These are phyloP conservation scores for Tachina grossa DNA, from an alignment of 2,888 invertebrate genomes.

Conservation along the genomic window DNA sequence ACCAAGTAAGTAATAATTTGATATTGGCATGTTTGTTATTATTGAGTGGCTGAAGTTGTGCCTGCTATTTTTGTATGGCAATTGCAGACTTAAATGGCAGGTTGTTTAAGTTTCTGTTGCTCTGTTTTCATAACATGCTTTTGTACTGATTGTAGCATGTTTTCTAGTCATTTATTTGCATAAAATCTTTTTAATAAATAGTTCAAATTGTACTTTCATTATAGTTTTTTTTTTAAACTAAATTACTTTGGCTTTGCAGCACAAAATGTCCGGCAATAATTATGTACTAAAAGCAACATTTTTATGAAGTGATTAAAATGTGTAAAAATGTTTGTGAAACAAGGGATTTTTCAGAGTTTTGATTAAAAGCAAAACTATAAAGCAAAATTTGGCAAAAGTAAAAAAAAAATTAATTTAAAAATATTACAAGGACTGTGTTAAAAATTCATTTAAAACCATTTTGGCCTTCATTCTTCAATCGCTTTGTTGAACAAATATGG, in stretches of 20 bases:
- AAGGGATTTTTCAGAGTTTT: too few species aligned
- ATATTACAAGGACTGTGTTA: too few species aligned
- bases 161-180: constrained; percentile 46
- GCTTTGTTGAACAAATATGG: too few species aligned
- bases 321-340: neutral
- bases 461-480: too few species aligned
- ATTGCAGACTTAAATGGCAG: neutral
- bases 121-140: neutral
- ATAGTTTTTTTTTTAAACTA: constrained; percentile 14
- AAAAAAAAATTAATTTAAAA: too few species aligned
- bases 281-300: constrained; percentile 34
- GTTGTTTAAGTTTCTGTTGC: constrained; percentile 9
- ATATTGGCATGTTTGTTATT: constrained; percentile 67
- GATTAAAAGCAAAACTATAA: too few species aligned
- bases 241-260: constrained; percentile 1
- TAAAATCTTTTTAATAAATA: constrained; percentile 60
- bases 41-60: constrained; percentile 47
- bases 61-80: constrained; percentile 10
- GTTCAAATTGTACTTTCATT: neutral
- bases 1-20: constrained; percentile 66
- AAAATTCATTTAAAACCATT: too few species aligned
- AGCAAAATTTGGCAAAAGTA: too few species aligned
- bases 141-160: constrained; percentile 48
- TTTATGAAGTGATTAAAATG: constrained; percentile 31
- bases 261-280: constrained; percentile 39